Percentiles rank a stretch among this genome's conserved stretches.
Evolutionary conservation across 2,888 invertebrate genomes (phyloP).

Genomic region (Mimachlamys varia): DNA sequence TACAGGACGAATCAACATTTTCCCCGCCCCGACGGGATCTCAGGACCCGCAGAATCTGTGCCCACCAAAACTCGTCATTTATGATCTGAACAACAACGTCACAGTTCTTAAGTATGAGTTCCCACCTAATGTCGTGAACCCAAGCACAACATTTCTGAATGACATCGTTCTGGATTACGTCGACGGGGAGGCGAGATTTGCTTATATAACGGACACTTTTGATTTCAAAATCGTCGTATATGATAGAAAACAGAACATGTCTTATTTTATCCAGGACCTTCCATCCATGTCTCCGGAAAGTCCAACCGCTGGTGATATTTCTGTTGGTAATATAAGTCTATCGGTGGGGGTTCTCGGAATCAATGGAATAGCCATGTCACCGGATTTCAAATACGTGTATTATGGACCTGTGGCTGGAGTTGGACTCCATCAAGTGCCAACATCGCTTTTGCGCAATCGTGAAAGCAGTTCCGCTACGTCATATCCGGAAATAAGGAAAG

Average conservation of each 20-base stretch:
- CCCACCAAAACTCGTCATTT: constrained; percentile 62
- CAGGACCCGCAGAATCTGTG: constrained; percentile 52
- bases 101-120: constrained; percentile 53
- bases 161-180: constrained; percentile 62
- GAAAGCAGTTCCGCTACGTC: neutral
- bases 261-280: constrained; percentile 50
- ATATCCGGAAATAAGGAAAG: constrained; percentile 39
- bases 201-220: constrained; percentile 58
- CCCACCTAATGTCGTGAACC: constrained; percentile 51
- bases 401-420: constrained; percentile 56
- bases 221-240: constrained; percentile 55
- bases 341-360: constrained; percentile 43
- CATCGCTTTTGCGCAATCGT: constrained; percentile 42
- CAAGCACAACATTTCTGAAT: constrained; percentile 53
- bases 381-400: constrained; percentile 57
- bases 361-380: constrained; percentile 63
- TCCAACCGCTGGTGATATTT: constrained; percentile 41
- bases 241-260: constrained; percentile 47
- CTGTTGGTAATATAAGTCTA: constrained; percentile 37
- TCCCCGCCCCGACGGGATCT: neutral
- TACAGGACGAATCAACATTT: constrained; percentile 51
- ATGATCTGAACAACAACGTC: constrained; percentile 52
- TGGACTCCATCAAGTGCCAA: constrained; percentile 52
- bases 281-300: constrained; percentile 44
- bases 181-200: constrained; percentile 53